Evolutionary conservation across 2,888 invertebrate species (phyloP), one percentile per base, ranked within the genome.

Genomic region (Oscheius myriophilus): DNA sequence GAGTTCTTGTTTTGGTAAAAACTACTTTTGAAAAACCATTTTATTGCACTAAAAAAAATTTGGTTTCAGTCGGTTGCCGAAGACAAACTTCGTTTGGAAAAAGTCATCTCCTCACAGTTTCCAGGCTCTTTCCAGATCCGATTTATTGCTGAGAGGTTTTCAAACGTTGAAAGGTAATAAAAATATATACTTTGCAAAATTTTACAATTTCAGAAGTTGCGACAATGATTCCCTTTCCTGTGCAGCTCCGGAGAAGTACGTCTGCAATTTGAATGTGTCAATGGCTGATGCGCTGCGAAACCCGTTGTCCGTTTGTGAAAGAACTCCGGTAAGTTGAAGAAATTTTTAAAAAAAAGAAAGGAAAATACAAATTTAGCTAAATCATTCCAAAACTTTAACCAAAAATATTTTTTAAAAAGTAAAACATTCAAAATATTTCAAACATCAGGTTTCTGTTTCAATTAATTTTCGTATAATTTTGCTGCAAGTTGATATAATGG

Each of bases 261-360:
- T 9, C 14, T 63, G 53, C 41, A 51, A 39, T n/a, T 6, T 63
- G 1, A 11, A 23, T 18, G 51, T 52, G 4, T 39, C 63, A 6
- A 49, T 63, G 33, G 23, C 51, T 6, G 63, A 63, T 12, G 63
- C 63, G 18, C 53, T 63, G 9, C 33, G 63, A 4, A 63, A 63
- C 39, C 63, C 52, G 9, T 9, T 52, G 14, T 7, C n/a, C 18
- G 39, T 52, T 21, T 33, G 39, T 42, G 63, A 63, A 52, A 25
- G 51, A 18, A 63, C 63, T 9, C 52, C 63, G 21, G 51, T 46
- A 46, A 53, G 53, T 49, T 9, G 3, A 33, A 33, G 9, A 33
- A 33, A 33, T 6, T 6, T 49, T 49, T n/a, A 21, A n/a, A 49
- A 49, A 21, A 49, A n/a, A n/a, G n/a, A n/a, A n/a, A n/a, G n/a